Base-by-base conservation (phyloP, 92 coral and sea anemone species). In the Paramuricea clavata region DNA sequence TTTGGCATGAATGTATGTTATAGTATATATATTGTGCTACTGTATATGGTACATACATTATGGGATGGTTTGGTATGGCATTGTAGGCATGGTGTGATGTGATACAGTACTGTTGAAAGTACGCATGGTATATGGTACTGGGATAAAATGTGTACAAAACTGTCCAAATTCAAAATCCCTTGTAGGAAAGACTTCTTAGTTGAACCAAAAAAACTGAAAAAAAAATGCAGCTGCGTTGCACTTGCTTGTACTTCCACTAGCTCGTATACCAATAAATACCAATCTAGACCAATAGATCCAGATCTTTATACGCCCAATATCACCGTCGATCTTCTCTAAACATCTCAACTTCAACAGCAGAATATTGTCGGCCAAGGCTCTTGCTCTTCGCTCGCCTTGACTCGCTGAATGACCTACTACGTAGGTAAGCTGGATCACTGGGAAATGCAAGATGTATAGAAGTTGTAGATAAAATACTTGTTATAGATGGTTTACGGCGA, bases 371-470 rank as follows among this genome's bases (percentile, higher is more conserved):
- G 9, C 72, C 73, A 5, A 59, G 50, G 35, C 67, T 34, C 34
- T 41, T 79, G 57, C 73, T 79, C 39, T 41, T 60, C 0, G 61
- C 30, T 61, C 73, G 39, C 13, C 72, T 44, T 21, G 72, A n/a
- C 43, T 79, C 84, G 17, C 49, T 39, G 59, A 64, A 56, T 7
- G 49, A 61, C 2, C 52, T 35, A 23, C 84, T 59, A 2, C 84
- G 84, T 0, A 79, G 54, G 15, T 59, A 27, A 1, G 73, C 84
- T 3, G 84, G 84, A 5, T 60, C 84, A 49, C 26, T 67, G 21
- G 73, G 73, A 59, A 79, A 59, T 8, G 23, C 21, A 27, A 79
- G 47, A 35, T 79, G 84, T 9, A 79, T 41, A 16, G 84, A 79
- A 36, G 30, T 79, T 34, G 81, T 76, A 5, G 84, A 79, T 41